These are phyloP conservation scores for Rhombomys opimus DNA, from an alignment of 2,113 vertebrate species.

Conservation along the genomic window DNA sequence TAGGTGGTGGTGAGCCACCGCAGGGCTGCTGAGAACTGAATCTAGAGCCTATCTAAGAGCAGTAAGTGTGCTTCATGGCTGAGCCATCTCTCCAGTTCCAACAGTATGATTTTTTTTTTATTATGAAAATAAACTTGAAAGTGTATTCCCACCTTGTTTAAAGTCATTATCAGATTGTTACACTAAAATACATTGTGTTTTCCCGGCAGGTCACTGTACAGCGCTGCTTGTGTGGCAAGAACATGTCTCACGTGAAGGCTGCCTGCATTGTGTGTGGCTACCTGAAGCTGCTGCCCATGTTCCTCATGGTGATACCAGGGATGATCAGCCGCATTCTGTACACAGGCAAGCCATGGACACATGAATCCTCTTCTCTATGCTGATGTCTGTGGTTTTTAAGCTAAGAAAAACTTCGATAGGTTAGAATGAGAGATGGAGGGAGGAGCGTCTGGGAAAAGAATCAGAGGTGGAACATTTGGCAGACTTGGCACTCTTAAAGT, in stretches of 20 bases:
- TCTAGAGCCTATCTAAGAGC: neutral
- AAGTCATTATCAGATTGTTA: neutral
- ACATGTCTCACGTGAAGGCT: constrained; percentile 91
- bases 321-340: constrained; percentile 84
- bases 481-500: neutral
- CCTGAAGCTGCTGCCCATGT: constrained; percentile 93
- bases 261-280: constrained; percentile 93
- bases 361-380: neutral
- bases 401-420: neutral
- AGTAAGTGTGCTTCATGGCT: neutral
- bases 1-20: no score
- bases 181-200: neutral
- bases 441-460: neutral
- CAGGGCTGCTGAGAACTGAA: neutral
- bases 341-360: constrained; percentile 80
- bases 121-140: neutral
- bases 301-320: constrained; percentile 92
- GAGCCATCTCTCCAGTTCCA: neutral
- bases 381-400: neutral
- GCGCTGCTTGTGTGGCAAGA: constrained; percentile 92
- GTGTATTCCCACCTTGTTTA: neutral
- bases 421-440: neutral
- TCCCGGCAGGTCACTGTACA: constrained; percentile 91
- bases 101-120: neutral
- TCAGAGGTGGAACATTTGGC: neutral